These are phyloP conservation scores for Dromiciops gliroides DNA, from an alignment of 2,113 vertebrate genomes.

Conservation along the genomic window DNA sequence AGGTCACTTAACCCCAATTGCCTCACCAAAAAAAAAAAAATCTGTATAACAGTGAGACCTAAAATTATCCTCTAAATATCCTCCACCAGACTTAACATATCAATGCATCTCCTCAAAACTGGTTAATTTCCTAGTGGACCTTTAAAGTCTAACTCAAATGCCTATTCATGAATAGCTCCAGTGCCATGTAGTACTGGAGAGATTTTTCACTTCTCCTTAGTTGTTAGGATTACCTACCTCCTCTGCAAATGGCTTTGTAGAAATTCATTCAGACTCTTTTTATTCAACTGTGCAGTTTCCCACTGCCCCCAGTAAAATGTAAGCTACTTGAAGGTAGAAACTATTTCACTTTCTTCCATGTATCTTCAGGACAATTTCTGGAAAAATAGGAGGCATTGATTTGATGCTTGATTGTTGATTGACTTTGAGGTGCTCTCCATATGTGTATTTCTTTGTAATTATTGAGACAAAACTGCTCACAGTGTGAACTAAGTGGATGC, in stretches of 20 bases:
- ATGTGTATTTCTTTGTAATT: neutral
- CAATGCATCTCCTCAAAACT: neutral
- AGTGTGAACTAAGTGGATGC: neutral
- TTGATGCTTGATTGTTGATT: neutral
- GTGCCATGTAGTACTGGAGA: neutral
- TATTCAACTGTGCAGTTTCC: neutral
- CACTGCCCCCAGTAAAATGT: neutral
- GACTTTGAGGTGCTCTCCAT: neutral
- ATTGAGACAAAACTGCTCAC: neutral
- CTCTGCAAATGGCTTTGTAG: neutral
- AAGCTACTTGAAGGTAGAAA: neutral
- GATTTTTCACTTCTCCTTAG: neutral
- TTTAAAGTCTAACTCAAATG: neutral
- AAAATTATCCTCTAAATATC: neutral
- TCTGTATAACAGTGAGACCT: neutral
- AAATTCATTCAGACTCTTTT: neutral
- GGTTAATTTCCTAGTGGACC: neutral
- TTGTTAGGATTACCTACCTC: neutral
- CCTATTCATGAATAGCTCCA: neutral
- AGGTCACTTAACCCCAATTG: too few relatives aligned
- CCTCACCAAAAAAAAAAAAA: too few relatives aligned
- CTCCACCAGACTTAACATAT: neutral
- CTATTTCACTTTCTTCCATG: neutral
- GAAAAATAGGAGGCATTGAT: neutral
- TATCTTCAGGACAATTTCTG: neutral